These are phyloP conservation scores for Nyctibius bracteatus DNA, from an alignment of 2,113 vertebrate genomes.

Conservation along the genomic window DNA sequence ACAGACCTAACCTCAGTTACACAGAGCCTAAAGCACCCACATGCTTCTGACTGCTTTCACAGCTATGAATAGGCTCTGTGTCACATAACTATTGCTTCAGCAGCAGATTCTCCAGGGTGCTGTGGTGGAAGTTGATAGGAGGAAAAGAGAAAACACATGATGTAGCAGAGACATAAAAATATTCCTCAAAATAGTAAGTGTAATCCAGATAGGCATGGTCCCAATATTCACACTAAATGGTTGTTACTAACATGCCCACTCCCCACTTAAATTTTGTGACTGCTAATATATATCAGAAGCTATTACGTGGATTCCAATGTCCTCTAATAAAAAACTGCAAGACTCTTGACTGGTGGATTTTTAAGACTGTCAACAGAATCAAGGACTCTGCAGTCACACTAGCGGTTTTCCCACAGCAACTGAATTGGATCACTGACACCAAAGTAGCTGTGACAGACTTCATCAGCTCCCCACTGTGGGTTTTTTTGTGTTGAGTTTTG, in stretches of 20 bases:
- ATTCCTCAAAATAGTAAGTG: neutral
- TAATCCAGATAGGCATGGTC: neutral
- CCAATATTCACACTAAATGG: neutral
- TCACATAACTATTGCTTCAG: neutral
- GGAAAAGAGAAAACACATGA: neutral
- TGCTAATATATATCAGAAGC: neutral
- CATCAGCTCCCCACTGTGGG: neutral
- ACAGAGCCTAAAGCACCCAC: rapidly evolving
- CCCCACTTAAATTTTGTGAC: neutral
- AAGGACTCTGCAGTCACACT: neutral
- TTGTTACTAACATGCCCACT: neutral
- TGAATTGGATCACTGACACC: neutral
- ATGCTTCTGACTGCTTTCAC: neutral
- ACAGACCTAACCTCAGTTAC: neutral
- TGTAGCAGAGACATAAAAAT: neutral
- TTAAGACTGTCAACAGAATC: neutral
- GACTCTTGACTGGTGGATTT: neutral
- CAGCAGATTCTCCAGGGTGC: neutral
- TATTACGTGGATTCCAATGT: neutral
- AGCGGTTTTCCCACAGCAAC: neutral
- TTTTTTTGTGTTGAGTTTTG: neutral
- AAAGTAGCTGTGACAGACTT: neutral
- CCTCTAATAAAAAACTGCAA: neutral
- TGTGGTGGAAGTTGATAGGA: neutral
- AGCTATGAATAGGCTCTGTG: neutral